A percentile compares a stretch with the other conserved stretches of the same genome.
Evolutionary conservation across 1,140 invertebrate species (phyloP).

Genomic region (Drosophila serrata): DNA sequence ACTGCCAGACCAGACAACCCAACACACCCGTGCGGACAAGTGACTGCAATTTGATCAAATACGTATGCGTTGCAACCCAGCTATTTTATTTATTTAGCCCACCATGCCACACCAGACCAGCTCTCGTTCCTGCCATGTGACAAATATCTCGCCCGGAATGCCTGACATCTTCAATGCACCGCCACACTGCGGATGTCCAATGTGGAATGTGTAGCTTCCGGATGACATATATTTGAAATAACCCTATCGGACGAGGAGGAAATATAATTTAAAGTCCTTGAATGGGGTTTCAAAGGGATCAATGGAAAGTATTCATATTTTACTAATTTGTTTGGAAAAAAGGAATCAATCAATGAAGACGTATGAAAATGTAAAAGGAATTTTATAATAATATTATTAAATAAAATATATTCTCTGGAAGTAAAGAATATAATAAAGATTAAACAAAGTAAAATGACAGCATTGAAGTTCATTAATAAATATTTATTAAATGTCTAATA

Average conservation of each 20-base stretch:
- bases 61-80: slow-evolving; percentile 24
- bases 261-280: not conserved
- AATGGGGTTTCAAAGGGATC: not conserved
- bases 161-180: slow-evolving; percentile 23
- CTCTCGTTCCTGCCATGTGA: slow-evolving; percentile 10
- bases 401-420: not conserved
- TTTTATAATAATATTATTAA: no score
- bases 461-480: no score
- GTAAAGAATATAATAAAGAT: no score
- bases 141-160: slow-evolving; percentile 19
- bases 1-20: not conserved
- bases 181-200: slow-evolving; percentile 5
- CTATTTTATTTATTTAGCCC: slow-evolving; percentile 44
- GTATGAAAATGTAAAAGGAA: no score
- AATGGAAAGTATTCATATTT: not conserved
- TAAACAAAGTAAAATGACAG: no score
- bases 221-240: slow-evolving; percentile 12
- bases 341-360: not conserved
- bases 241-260: no score
- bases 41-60: slow-evolving; percentile 72
- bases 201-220: slow-evolving; percentile 4
- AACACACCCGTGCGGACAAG: slow-evolving; percentile 29
- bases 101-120: not conserved
- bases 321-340: not conserved
- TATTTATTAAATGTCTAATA: no score